These are phyloP conservation scores for Parasteatoda lunata DNA, from an alignment of 2,888 invertebrate genomes.

Conservation along the genomic window DNA sequence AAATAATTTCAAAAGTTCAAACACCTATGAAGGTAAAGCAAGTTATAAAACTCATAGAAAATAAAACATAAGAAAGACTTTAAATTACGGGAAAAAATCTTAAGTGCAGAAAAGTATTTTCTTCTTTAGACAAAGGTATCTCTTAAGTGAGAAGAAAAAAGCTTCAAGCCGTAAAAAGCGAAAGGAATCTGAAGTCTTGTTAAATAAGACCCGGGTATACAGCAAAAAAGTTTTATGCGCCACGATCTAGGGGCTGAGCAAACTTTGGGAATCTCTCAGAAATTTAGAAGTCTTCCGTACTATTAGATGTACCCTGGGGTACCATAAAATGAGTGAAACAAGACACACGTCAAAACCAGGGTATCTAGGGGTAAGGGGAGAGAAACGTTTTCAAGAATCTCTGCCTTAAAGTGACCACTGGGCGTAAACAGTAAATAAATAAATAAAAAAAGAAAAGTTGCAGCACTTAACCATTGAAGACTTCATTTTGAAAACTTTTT, in stretches of 20 bases:
- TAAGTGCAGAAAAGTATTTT: neutral
- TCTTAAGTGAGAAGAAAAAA: neutral
- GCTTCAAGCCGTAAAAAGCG: neutral
- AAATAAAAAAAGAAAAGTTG: neutral
- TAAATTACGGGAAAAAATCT: neutral
- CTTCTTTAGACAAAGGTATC: neutral
- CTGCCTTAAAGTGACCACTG: slow-evolving; percentile 17
- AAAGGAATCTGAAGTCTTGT: slow-evolving; percentile 6
- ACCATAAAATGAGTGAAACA: slow-evolving; percentile 61
- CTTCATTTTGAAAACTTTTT: neutral
- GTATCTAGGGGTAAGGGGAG: neutral
- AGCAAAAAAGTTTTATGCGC: slow-evolving; percentile 12
- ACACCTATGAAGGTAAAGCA: neutral
- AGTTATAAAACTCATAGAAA: neutral
- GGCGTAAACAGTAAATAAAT: slow-evolving; percentile 1
- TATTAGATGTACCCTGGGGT: slow-evolving; percentile 44
- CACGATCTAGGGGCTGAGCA: slow-evolving; percentile 22
- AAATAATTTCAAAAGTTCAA: no score
- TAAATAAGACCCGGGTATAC: slow-evolving; percentile 35
- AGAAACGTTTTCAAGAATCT: slow-evolving; percentile 29
- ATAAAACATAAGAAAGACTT: neutral
- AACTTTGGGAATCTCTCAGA: slow-evolving; percentile 22
- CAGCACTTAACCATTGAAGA: neutral
- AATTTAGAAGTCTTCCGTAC: slow-evolving; percentile 36
- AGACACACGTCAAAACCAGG: slow-evolving; percentile 55